phyloP scores from a whole-genome alignment of 2,113 vertebrate species.

The Spheniscus mendiculus region DNA sequence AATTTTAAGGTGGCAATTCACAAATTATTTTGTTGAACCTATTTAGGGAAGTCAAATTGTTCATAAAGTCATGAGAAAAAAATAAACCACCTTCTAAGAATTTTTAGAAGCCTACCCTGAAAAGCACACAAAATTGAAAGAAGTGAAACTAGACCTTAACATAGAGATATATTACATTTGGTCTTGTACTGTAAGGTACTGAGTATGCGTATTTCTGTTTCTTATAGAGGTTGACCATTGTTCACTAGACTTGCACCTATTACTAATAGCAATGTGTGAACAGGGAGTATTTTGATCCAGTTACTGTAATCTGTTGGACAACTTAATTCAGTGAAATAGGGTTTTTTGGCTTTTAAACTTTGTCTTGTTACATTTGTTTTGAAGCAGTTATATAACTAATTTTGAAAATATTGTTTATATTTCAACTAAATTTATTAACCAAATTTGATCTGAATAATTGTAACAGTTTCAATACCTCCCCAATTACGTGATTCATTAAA shows the following conservation, averaged over 20 bases:
- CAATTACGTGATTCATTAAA: background rate
- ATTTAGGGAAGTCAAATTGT: background rate
- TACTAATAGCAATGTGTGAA: background rate
- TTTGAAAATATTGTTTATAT: background rate
- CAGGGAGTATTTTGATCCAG: background rate
- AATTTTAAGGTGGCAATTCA: background rate
- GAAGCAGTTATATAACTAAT: background rate
- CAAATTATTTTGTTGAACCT: background rate
- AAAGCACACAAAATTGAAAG: background rate
- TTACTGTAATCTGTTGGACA: background rate
- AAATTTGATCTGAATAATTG: background rate
- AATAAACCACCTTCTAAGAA: background rate
- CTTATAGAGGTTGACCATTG: background rate
- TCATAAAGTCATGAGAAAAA: background rate
- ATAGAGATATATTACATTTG: background rate
- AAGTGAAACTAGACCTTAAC: background rate
- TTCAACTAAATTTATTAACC: background rate
- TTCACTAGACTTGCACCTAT: background rate
- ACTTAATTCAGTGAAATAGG: background rate
- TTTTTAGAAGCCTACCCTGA: background rate
- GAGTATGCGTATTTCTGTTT: background rate
- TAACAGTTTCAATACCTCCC: background rate
- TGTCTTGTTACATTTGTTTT: background rate
- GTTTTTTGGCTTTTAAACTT: background rate
- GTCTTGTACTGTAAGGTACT: background rate